Base-by-base conservation (phyloP, 1,140 invertebrate genomes). In the Gonatopus flavifemur region DNA sequence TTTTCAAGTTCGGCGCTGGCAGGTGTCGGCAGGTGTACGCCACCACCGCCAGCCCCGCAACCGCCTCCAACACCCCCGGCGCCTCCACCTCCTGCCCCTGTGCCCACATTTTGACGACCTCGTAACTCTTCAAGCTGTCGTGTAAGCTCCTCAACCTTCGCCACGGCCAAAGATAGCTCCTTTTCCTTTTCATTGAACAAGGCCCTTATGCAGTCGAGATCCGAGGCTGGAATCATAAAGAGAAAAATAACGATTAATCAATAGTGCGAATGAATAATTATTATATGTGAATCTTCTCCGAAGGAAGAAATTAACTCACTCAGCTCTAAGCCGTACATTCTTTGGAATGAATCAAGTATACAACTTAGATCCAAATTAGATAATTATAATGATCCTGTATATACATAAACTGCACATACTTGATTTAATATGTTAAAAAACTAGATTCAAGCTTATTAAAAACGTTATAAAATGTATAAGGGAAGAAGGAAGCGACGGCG, bases 171-270 rank as follows among this genome's bases (percentile, higher is more conserved):
- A 21, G 91, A 92, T 30, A 98, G 80, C 77, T 98, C 95, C 73
- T 97, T 97, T 70, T 98, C 94, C 74, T 98, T 98, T 72, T 97
- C 94, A 83, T 94, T 96, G 83, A 98, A 98, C 38, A 98, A 82
- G 16, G 92, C 90, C 48, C 93, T 87, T 65, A 97, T 96, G 47
- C 93, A 93, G 77, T 98, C 94, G 75, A 98, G 81, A 80, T 98
- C 96, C 66, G 90, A 91, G 65, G 89, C 93, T 95, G 81, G 72
- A 67, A 2, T 24, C 16, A 42, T 5, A n/a, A 28, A 30, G 12
- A 20, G 19, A 1, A 12, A 42, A n/a, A 37, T 20, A n/a, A 25
- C 21, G n/a, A n/a, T 39, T 13, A 25, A n/a, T n/a, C n/a, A n/a
- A n/a, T n/a, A n/a, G n/a, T 10, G 19, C 15, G 35, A 12, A 18